These are phyloP conservation scores for Sarcophaga rosellei DNA, from an alignment of 2,888 invertebrate genomes.

Conservation along the genomic window DNA sequence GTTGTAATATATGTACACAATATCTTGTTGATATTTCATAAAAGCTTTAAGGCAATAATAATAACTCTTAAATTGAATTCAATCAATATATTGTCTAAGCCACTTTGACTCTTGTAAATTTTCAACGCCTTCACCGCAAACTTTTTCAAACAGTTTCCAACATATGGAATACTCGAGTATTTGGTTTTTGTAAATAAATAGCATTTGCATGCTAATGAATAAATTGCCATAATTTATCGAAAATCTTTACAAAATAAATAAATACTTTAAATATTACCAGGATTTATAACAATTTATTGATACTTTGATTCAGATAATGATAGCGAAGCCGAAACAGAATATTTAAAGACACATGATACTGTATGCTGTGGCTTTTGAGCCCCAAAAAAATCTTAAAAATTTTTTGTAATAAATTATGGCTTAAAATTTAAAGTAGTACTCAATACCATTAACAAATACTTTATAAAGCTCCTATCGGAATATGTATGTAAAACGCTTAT, in stretches of 20 bases:
- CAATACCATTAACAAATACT: conserved; percentile 43
- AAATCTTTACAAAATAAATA: conserved; percentile 49
- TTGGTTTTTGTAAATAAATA: background rate
- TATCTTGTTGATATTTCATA: background rate
- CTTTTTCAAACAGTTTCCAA: background rate
- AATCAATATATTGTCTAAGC: background rate
- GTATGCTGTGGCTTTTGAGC: background rate
- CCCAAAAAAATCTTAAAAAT: background rate
- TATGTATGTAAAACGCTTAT: conserved; percentile 9
- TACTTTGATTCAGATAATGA: conserved; percentile 35
- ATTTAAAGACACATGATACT: conserved; percentile 22
- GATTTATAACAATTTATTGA: conserved; percentile 49
- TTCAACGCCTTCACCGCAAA: background rate
- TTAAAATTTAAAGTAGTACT: conserved; percentile 38
- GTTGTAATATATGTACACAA: background rate
- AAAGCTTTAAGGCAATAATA: background rate
- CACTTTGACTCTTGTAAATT: too few species aligned
- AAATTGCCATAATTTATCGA: conserved; percentile 52
- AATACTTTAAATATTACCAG: background rate
- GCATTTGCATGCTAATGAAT: conserved; percentile 36
- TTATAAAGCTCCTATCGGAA: conserved; percentile 6
- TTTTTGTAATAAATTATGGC: conserved; percentile 55
- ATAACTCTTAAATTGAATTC: background rate
- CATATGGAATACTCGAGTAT: background rate
- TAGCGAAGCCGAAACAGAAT: background rate